Evolutionary conservation across 2,888 invertebrate genomes (phyloP).

Genomic region (Drosophila anomalata): DNA sequence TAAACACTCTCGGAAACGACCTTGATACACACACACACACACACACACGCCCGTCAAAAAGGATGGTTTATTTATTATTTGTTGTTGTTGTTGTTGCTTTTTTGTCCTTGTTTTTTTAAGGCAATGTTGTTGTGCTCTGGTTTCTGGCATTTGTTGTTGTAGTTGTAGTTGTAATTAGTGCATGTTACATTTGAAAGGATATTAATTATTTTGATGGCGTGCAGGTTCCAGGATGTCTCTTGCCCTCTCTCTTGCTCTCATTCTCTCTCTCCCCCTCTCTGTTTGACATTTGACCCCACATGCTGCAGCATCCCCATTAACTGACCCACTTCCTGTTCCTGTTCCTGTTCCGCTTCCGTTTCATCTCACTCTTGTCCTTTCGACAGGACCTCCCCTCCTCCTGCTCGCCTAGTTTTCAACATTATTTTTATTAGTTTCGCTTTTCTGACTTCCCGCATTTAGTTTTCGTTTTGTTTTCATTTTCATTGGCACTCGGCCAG

Average conservation of each 20-base stretch:
- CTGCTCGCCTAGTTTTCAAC: conserved; percentile 14
- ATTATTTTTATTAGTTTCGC: conserved; percentile 59
- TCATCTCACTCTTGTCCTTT: conserved; percentile 1
- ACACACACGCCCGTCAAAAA: conserved; percentile 13
- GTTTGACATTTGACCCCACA: conserved; percentile 43
- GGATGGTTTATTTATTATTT: conserved; percentile 18
- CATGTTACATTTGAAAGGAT: conserved; percentile 77
- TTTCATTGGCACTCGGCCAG: conserved; percentile 28
- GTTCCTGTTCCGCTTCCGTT: background rate
- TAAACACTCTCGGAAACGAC: conserved; percentile 42
- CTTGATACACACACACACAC: conserved; percentile 50
- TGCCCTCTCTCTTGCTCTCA: conserved; percentile 56
- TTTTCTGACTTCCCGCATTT: conserved; percentile 34
- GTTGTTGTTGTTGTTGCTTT: conserved; percentile 1
- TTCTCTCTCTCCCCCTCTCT: background rate
- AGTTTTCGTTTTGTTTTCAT: conserved; percentile 39
- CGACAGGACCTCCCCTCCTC: conserved; percentile 4
- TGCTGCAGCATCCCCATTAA: conserved; percentile 51
- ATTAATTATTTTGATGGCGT: conserved; percentile 75
- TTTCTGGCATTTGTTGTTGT: conserved; percentile 19
- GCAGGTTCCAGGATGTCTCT: conserved; percentile 33
- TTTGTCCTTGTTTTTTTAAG: conserved; percentile 17
- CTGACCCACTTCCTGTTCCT: conserved; percentile 60
- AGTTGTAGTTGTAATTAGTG: conserved; percentile 67
- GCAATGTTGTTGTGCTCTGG: conserved; percentile 24